phyloP scores from a whole-genome alignment of 2,113 vertebrate species.

The Spilogale gracilis region DNA sequence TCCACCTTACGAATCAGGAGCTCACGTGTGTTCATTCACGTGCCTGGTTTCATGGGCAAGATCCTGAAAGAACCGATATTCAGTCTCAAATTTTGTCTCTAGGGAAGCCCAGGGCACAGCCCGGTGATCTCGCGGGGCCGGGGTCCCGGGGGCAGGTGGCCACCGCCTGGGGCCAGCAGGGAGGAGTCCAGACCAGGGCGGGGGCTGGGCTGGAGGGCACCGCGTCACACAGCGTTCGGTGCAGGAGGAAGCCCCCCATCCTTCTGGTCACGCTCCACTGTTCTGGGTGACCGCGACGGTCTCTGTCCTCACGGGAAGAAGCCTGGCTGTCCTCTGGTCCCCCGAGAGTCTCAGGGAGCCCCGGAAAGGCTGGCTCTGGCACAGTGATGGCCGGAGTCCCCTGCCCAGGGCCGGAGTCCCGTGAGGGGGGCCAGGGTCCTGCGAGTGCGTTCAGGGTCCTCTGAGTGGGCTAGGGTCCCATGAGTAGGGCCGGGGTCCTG shows the following conservation, averaged over 20 bases:
- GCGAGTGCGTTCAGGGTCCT: too few species aligned
- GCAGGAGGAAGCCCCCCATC: fast-evolving
- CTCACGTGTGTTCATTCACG: fast-evolving
- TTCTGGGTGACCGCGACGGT: too few species aligned
- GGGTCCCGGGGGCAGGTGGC: not conserved
- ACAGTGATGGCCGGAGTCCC: not conserved
- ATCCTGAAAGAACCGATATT: fast-evolving
- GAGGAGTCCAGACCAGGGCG: not conserved
- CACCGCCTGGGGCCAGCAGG: not conserved
- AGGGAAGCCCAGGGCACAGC: not conserved
- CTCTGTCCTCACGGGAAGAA: too few species aligned
- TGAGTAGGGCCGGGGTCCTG: too few species aligned
- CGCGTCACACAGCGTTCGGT: fast-evolving
- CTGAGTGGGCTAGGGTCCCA: too few species aligned
- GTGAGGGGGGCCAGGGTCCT: not conserved
- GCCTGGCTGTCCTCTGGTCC: too few species aligned
- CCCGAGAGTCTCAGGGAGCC: not conserved
- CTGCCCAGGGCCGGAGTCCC: too few species aligned
- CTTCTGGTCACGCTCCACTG: not conserved
- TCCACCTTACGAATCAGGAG: too few species aligned
- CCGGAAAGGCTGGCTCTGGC: not conserved
- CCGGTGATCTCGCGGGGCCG: fast-evolving
- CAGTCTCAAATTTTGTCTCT: too few species aligned
- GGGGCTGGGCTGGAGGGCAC: not conserved
- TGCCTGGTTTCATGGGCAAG: fast-evolving